Conservation (phyloP, 2,113 vertebrate genomes). For the Lates calcarifer region DNA sequence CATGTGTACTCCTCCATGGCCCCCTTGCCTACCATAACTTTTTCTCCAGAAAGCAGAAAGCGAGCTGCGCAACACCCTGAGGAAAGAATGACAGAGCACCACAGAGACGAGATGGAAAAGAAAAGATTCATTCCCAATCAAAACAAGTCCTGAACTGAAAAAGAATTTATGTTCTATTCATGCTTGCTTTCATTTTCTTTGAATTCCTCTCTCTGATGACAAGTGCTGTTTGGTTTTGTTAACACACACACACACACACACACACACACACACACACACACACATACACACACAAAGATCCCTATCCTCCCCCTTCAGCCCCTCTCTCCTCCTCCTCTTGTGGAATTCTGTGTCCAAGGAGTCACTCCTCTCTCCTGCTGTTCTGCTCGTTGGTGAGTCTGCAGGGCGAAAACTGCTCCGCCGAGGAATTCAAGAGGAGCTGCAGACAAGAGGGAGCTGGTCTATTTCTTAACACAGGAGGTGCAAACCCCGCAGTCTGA, state of each 20-base stretch:
- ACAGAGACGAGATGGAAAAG: conserved; percentile 39
- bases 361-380: conserved; percentile 57
- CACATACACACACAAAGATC: background rate
- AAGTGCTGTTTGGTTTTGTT: conserved; percentile 62
- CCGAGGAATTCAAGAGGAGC: conserved; percentile 45
- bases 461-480: conserved; percentile 21
- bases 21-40: conserved; percentile 24
- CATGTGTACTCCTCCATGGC: background rate
- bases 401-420: conserved; percentile 14
- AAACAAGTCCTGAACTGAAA: conserved; percentile 38
- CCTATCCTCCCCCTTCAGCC: conserved; percentile 34
- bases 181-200: conserved; percentile 60
- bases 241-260: conserved; percentile 22
- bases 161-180: conserved; percentile 42
- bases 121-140: conserved; percentile 20
- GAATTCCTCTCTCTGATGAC: conserved; percentile 60
- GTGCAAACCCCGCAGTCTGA: conserved; percentile 28
- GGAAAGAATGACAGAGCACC: conserved; percentile 48
- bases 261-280: conserved; percentile 20
- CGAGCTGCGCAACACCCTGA: conserved; percentile 18
- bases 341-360: conserved; percentile 68
- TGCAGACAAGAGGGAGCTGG: background rate
- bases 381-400: conserved; percentile 50
- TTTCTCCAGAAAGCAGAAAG: conserved; percentile 43
- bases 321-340: conserved; percentile 29